These are phyloP conservation scores for Ladona fulva DNA, from an alignment of 1,140 invertebrate species.

Conservation along the genomic window DNA sequence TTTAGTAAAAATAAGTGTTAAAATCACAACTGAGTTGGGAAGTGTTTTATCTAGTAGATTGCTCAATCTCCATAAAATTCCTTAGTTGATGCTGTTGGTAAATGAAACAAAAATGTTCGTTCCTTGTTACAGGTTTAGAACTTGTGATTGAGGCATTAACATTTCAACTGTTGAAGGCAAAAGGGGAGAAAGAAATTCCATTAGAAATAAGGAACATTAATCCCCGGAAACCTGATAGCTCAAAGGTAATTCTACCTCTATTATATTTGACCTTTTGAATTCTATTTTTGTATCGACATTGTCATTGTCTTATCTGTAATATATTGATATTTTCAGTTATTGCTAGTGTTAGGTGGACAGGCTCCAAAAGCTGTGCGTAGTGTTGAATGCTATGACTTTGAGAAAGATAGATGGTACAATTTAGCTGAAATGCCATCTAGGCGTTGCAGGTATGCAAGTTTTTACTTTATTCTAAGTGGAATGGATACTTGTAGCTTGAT, in stretches of 20 bases:
- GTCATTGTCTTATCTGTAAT: too few relatives aligned
- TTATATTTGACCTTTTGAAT: not conserved
- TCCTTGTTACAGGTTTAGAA: constrained; percentile 60
- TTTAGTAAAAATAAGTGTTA: too few relatives aligned
- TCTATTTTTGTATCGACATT: too few relatives aligned
- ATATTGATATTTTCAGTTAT: constrained; percentile 41
- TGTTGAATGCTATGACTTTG: constrained; percentile 85
- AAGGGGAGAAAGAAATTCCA: constrained; percentile 72
- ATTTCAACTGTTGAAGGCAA: constrained; percentile 70
- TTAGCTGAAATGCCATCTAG: constrained; percentile 81
- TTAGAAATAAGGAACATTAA: constrained; percentile 74
- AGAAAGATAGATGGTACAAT: constrained; percentile 69
- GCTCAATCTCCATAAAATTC: too few relatives aligned
- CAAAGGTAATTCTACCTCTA: constrained; percentile 50
- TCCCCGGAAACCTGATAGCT: constrained; percentile 71
- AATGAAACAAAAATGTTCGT: too few relatives aligned
- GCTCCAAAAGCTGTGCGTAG: constrained; percentile 91
- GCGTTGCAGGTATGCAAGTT: constrained; percentile 49
- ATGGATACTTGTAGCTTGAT: too few relatives aligned
- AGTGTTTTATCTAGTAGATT: too few relatives aligned
- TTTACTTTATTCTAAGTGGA: too few relatives aligned
- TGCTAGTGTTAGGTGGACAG: constrained; percentile 89
- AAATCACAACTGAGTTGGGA: too few relatives aligned
- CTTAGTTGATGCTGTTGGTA: too few relatives aligned
- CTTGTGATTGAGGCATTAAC: constrained; percentile 91